Evolutionary conservation across 53 echinoderm and acorn worm species (phyloP).

Genomic region (Holothuria leucospilota): DNA sequence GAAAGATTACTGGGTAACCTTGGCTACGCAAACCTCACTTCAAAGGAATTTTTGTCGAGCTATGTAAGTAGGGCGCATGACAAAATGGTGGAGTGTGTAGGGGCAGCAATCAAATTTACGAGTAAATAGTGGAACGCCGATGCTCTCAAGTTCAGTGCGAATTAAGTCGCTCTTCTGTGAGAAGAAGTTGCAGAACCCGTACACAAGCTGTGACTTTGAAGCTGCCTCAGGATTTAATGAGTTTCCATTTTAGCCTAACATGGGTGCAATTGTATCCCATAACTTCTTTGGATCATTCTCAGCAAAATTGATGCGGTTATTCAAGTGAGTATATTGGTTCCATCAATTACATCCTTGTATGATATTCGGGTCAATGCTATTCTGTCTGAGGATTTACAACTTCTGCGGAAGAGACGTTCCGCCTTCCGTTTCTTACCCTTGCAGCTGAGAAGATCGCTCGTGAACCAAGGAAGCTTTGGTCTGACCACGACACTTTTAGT

Average conservation of each 20-base stretch:
- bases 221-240: not conserved
- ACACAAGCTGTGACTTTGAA: conserved; percentile 1
- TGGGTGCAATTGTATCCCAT: not conserved
- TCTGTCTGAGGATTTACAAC: not conserved
- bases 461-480: not conserved
- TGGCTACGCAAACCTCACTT: too few species aligned
- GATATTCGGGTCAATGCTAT: not conserved
- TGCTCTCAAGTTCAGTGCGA: too few species aligned
- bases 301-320: not conserved
- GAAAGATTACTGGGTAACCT: too few species aligned
- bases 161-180: not conserved
- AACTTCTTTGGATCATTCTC: too few species aligned
- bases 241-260: not conserved
- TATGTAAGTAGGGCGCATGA: too few species aligned
- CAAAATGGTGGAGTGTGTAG: not conserved
- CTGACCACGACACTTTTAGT: too few species aligned
- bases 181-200: not conserved
- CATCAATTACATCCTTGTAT: not conserved
- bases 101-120: not conserved
- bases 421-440: not conserved
- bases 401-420: not conserved
- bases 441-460: not conserved
- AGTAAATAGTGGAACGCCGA: not conserved
- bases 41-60: too few species aligned
- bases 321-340: not conserved